Percentiles rank a stretch among this genome's conserved stretches.
These are phyloP conservation scores for Colletes collaris DNA, from an alignment of 2,888 invertebrate species.

Conservation along the genomic window DNA sequence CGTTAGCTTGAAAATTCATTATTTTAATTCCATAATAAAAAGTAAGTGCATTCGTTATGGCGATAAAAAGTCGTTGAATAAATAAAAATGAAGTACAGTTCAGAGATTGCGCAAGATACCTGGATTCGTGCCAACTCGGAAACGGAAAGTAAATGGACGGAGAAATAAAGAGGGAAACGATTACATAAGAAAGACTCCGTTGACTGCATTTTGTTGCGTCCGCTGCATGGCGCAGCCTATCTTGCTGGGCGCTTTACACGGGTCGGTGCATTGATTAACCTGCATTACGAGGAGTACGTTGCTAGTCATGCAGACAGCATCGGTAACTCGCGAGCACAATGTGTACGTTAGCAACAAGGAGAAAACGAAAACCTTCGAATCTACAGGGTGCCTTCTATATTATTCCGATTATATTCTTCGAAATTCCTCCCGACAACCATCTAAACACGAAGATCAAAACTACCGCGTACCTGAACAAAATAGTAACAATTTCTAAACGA, in stretches of 20 bases:
- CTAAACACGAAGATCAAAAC: too few relatives aligned
- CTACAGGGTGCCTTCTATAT: constrained; percentile 35
- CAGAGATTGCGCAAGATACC: neutral
- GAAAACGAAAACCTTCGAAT: constrained; percentile 31
- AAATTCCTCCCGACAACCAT: neutral
- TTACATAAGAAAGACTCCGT: constrained; percentile 59
- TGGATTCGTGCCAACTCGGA: constrained; percentile 41
- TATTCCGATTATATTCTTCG: neutral
- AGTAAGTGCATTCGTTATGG: too few relatives aligned
- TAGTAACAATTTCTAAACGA: too few relatives aligned
- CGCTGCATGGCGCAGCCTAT: constrained; percentile 52
- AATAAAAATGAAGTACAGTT: too few relatives aligned
- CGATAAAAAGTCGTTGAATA: too few relatives aligned
- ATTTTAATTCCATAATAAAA: too few relatives aligned
- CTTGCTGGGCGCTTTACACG: constrained; percentile 73
- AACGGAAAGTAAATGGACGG: constrained; percentile 47
- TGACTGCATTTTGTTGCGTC: constrained; percentile 64
- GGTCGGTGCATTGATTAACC: constrained; percentile 80
- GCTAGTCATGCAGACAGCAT: constrained; percentile 72
- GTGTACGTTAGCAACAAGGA: constrained; percentile 45
- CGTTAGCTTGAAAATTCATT: too few relatives aligned
- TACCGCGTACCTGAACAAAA: too few relatives aligned
- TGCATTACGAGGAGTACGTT: constrained; percentile 71
- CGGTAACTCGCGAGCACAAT: constrained; percentile 67
- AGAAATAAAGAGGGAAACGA: constrained; percentile 31